These are phyloP conservation scores for Daubentonia madagascariensis DNA, from an alignment of 2,113 vertebrate species.

Conservation along the genomic window DNA sequence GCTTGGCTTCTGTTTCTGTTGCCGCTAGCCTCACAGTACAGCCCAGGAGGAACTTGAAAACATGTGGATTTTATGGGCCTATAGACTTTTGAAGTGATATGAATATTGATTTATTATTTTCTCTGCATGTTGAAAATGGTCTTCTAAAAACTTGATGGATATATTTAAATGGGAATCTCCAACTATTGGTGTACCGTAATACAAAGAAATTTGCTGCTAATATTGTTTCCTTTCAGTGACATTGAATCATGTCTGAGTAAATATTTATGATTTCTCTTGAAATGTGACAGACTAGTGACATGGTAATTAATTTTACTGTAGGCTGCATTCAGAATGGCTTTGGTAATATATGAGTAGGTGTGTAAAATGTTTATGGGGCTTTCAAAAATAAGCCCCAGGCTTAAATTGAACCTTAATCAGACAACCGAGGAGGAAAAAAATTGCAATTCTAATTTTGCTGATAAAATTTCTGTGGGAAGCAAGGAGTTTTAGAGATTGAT, in stretches of 20 bases:
- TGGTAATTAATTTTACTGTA: conserved; percentile 72
- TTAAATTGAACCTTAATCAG: conserved; percentile 67
- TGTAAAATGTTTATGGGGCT: conserved; percentile 68
- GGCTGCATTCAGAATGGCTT: conserved; percentile 63
- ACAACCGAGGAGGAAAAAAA: conserved; percentile 39
- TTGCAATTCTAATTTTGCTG: conserved; percentile 65
- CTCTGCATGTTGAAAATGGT: conserved; percentile 37
- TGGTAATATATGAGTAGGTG: conserved; percentile 62
- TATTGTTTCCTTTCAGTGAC: conserved; percentile 55
- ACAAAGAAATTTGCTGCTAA: conserved; percentile 35
- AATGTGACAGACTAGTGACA: conserved; percentile 69
- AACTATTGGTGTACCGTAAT: background rate
- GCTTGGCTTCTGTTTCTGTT: background rate
- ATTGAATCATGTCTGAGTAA: conserved; percentile 61
- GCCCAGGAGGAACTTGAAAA: background rate
- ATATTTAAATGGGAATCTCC: background rate
- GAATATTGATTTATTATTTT: conserved; percentile 52
- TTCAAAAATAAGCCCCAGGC: conserved; percentile 65
- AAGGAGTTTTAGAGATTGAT: conserved; percentile 9
- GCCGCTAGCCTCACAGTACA: background rate
- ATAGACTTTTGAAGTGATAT: background rate
- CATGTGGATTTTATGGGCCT: background rate
- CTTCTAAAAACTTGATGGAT: conserved; percentile 40
- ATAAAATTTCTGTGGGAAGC: conserved; percentile 62
- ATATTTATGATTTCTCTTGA: conserved; percentile 78